Conservation (phyloP, 2,888 invertebrate species). For the Pristionchus arcanus region DNA sequence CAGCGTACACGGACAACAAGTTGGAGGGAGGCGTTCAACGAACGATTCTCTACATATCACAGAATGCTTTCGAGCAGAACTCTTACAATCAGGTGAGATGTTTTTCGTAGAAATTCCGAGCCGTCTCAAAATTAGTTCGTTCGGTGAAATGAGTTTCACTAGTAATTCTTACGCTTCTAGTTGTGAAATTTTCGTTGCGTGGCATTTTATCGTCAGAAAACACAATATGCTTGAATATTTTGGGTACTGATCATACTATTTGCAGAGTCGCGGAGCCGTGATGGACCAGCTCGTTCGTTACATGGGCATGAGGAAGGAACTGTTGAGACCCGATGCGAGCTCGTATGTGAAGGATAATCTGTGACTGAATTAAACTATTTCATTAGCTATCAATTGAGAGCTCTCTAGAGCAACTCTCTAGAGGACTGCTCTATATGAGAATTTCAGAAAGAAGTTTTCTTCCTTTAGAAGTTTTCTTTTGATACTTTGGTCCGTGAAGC, state of each 20-base stretch:
- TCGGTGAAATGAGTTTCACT: background rate
- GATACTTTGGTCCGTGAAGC: too few species aligned
- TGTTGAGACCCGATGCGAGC: constrained; percentile 74
- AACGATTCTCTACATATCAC: constrained; percentile 74
- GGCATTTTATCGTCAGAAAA: too few species aligned
- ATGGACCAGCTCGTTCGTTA: constrained; percentile 76
- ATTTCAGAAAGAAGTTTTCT: too few species aligned
- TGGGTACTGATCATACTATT: background rate
- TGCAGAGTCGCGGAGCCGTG: constrained; percentile 68
- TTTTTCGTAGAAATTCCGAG: background rate
- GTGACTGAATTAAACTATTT: constrained; percentile 53
- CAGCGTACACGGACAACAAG: constrained; percentile 76
- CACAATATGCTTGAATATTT: background rate
- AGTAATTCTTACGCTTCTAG: too few species aligned
- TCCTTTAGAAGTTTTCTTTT: too few species aligned
- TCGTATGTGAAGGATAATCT: constrained; percentile 71
- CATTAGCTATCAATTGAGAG: background rate
- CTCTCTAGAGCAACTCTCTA: too few species aligned
- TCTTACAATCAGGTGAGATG: constrained; percentile 47
- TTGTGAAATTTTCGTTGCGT: too few species aligned
- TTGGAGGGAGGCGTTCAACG: constrained; percentile 73
- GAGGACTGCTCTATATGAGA: too few species aligned
- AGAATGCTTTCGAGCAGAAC: constrained; percentile 66
- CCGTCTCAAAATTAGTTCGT: constrained; percentile 53
- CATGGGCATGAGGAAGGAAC: constrained; percentile 74